A percentile compares a stretch with the other conserved stretches of the same genome.
phyloP scores from a whole-genome alignment of 2,113 vertebrate genomes.

The Erpornis zantholeuca region DNA sequence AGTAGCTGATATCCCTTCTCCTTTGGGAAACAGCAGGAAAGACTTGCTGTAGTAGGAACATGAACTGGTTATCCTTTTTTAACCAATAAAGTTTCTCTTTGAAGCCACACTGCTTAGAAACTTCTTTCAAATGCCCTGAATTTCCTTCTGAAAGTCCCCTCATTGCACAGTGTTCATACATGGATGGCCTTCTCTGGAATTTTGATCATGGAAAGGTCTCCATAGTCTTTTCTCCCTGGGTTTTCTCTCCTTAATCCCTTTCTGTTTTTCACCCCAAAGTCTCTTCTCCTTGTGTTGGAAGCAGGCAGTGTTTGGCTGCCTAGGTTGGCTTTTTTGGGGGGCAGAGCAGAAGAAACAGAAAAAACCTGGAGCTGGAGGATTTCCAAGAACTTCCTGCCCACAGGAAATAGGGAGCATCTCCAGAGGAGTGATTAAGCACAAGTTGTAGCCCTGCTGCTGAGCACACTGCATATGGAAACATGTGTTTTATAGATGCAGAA shows the following conservation, averaged over 20 bases:
- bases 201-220: neutral
- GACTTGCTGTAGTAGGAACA: neutral
- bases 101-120: neutral
- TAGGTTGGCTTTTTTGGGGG: neutral
- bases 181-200: neutral
- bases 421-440: neutral
- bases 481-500: neutral
- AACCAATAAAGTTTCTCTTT: conserved; percentile 6
- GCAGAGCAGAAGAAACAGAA: neutral
- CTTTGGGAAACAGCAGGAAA: neutral
- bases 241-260: neutral
- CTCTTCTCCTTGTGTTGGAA: neutral
- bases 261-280: neutral
- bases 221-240: fast-evolving
- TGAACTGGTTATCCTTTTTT: neutral
- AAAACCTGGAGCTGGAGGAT: neutral
- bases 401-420: neutral
- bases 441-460: neutral
- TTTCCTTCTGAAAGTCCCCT: neutral
- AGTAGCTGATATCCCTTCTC: neutral
- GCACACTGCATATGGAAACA: fast-evolving
- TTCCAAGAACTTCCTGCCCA: neutral
- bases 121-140: neutral
- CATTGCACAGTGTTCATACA: neutral
- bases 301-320: neutral